Conservation (phyloP, 2,888 invertebrate genomes). For the Thereva nobilitata region DNA sequence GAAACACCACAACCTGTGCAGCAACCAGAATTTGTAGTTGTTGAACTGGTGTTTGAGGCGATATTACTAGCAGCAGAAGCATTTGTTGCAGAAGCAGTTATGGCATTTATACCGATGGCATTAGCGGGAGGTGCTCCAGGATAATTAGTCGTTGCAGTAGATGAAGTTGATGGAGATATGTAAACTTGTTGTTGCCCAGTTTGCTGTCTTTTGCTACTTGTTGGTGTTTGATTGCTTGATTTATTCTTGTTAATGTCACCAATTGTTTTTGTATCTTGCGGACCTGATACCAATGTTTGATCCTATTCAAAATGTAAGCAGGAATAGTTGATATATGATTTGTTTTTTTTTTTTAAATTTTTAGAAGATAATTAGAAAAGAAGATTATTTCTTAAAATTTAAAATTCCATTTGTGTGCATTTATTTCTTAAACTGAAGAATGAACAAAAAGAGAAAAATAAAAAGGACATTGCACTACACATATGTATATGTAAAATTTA, state of each 20-base stretch:
- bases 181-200: conserved; percentile 41
- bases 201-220: conserved; percentile 40
- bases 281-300: conserved; percentile 46
- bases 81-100: conserved; percentile 24
- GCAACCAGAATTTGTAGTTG: conserved; percentile 48
- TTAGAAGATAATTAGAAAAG: not conserved
- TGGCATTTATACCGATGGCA: conserved; percentile 17
- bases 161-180: conserved; percentile 15
- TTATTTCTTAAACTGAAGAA: too few relatives aligned
- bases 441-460: too few relatives aligned
- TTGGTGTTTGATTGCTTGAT: conserved; percentile 42
- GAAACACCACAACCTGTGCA: conserved; percentile 70
- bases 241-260: conserved; percentile 44
- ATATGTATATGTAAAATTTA: too few relatives aligned
- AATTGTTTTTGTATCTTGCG: conserved; percentile 46
- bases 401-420: not conserved
- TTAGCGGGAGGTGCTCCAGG: conserved; percentile 14
- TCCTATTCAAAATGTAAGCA: conserved; percentile 42
- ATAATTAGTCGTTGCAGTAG: conserved; percentile 31
- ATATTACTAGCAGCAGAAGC: conserved; percentile 15
- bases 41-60: conserved; percentile 19
- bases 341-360: conserved; percentile 18
- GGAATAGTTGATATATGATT: conserved; percentile 25
- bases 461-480: too few relatives aligned
- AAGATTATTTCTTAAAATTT: conserved; percentile 17